Evolutionary conservation across 1,140 invertebrate genomes (phyloP), one percentile per base, ranked within the genome.

Genomic region (Copidosoma floridanum): DNA sequence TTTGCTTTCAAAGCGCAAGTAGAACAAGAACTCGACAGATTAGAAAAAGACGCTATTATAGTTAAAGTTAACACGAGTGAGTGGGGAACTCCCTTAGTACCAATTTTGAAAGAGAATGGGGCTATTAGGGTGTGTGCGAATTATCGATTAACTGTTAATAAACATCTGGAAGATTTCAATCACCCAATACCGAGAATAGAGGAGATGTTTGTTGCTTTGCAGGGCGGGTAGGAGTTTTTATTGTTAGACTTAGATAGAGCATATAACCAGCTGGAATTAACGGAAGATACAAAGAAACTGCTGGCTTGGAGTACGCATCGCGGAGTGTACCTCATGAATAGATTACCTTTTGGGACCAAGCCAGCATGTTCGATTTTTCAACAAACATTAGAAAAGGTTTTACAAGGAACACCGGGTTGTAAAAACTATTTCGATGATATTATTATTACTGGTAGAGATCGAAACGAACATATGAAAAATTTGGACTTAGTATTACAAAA

Each of bases 131-230:
- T 61, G 16, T 65, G 59, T 14, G 37, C n/a, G 0, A 52, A 61
- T 32, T 65, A 57, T 26, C 61, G 61, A 24, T 2, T 8, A 11
- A 60, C 57, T 2, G 21, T 65, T 0, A 65, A 65, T 24, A 21
- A 20, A 21, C 18, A 43, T 23, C 60, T 76, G 14, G 10, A 64
- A 27, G 51, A 64, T 24, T 63, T 69, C 43, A 68, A 71, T 20
- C 69, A 77, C 60, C 75, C 74, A 3, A 47, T 79, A 7, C 76
- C 73, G 1, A 57, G 55, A 21, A 61, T 69, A 12, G 68, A 71
- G 10, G 73, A 79, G 43, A 53, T 80, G n/a, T 77, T 79, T 64
- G 26, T 66, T 0, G 64, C 57, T 52, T 50, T 79, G 16, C 27
- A 43, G 14, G 56, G 63, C 3, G 73, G 73, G 11, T 27, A 71